These are phyloP conservation scores for Drosophila tristis DNA, from an alignment of 1,140 invertebrate genomes.

Conservation along the genomic window DNA sequence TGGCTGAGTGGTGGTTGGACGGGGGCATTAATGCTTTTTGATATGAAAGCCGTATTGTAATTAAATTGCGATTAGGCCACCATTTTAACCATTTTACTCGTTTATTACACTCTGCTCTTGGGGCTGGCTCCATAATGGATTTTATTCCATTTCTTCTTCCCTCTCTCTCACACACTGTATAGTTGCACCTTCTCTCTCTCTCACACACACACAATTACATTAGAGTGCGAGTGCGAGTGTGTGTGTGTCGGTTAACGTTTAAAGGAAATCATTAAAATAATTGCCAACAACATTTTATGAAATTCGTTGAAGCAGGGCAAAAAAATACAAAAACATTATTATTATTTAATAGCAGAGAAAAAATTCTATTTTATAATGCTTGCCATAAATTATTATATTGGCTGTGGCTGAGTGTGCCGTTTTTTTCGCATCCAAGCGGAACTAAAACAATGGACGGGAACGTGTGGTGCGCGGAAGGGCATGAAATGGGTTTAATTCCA, in stretches of 20 bases:
- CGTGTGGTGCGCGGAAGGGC: neutral
- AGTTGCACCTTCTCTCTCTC: neutral
- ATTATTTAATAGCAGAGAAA: conserved; percentile 54
- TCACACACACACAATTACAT: conserved; percentile 66
- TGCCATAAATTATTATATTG: conserved; percentile 47
- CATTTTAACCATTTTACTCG: conserved; percentile 82
- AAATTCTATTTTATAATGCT: conserved; percentile 55
- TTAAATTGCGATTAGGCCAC: conserved; percentile 83
- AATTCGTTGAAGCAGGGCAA: conserved; percentile 66
- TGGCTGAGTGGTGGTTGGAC: conserved; percentile 44
- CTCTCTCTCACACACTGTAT: neutral
- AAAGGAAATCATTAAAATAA: conserved; percentile 83
- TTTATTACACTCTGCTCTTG: conserved; percentile 71
- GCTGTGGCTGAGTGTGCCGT: conserved; percentile 17
- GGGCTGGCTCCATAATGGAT: conserved; percentile 77
- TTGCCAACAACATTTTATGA: conserved; percentile 75
- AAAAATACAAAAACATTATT: conserved; percentile 65
- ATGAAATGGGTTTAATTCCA: too few species aligned
- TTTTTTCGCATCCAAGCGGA: conserved; percentile 40
- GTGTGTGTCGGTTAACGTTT: conserved; percentile 60
- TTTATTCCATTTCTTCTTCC: conserved; percentile 72
- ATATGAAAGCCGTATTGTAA: conserved; percentile 83
- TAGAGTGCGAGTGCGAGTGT: conserved; percentile 37
- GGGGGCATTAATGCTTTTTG: conserved; percentile 78
- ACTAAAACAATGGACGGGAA: conserved; percentile 39